Base-by-base conservation (phyloP, 2,113 vertebrate genomes). In the Epinephelus fuscoguttatus region DNA sequence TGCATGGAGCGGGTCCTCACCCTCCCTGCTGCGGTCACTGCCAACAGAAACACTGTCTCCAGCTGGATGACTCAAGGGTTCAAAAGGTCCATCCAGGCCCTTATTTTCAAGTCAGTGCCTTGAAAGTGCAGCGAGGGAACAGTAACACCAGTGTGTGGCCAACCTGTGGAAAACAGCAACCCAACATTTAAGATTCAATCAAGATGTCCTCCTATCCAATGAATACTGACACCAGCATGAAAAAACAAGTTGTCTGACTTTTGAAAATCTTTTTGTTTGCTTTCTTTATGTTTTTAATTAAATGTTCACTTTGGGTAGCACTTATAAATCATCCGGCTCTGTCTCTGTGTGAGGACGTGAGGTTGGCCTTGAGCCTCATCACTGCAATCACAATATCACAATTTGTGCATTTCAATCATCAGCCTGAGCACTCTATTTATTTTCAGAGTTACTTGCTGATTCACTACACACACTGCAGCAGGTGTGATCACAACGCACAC, bases 401-500 rank as follows among this genome's bases (percentile, higher is more conserved):
- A 52, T 12, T 56, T 27, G 61, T 49, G 18, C 6, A 30, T 47
- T 56, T 76, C 15, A 75, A 66, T 60, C 59, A 53, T 2, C 25
- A 14, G 2, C 27, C 21, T 13, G 27, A 37, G 57, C 37, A 23
- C 23, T 59, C 14, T 45, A 64, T 86, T 86, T 82, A 68, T 80
- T 84, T 80, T 81, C 61, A 74, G 47, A 57, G 49, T 37, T 15
- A 66, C 56, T 66, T 86, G 79, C 84, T 85, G 81, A 89, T 8
- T 80, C 88, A 80, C 42, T 52, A 8, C 45, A 33, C 64, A 78
- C 70, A 75, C 14, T 55, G 52, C 50, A 89, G 73, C 85, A 92
- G 88, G 86, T 91, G 90, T 86, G 80, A 87, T 79, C 45, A 5
- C 33, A 21, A n/a, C 62, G 69, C 63, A 55, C 63, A 52, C 73